These are phyloP conservation scores for Muraenolepis orangiensis DNA, from an alignment of 2,797 vertebrate species.

Conservation along the genomic window DNA sequence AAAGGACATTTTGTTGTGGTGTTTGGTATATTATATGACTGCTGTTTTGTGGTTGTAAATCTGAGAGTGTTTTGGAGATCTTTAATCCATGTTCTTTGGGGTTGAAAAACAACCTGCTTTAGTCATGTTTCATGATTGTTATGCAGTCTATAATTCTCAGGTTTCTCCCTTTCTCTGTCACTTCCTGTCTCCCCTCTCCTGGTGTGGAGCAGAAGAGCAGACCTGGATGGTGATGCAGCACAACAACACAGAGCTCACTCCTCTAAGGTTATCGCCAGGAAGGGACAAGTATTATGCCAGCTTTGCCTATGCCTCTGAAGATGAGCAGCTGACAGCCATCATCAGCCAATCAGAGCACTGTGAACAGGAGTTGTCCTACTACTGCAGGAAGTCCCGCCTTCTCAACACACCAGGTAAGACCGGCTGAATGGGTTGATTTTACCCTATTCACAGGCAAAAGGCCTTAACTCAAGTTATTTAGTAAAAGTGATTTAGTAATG, in stretches of 20 bases:
- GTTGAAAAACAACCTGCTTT: no score
- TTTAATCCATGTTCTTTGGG: no score
- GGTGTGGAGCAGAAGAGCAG: conserved; percentile 70
- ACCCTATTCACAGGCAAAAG: no score
- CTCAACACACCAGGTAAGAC: conserved; percentile 86
- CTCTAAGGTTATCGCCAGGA: conserved; percentile 73
- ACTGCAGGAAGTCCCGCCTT: conserved; percentile 87
- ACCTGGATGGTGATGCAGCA: conserved; percentile 89
- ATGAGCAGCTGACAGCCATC: conserved; percentile 80
- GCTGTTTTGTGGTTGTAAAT: no score
- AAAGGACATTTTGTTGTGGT: no score
- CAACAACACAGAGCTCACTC: conserved; percentile 87
- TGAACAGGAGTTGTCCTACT: conserved; percentile 87
- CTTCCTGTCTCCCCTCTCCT: not conserved
- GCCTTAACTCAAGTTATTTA: no score
- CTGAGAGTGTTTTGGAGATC: no score
- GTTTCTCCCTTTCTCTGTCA: not conserved
- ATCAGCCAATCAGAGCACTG: conserved; percentile 84
- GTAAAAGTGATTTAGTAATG: no score
- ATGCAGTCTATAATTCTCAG: not conserved
- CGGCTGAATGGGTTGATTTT: no score
- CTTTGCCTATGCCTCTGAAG: conserved; percentile 84
- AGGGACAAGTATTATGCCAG: conserved; percentile 70
- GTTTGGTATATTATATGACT: no score
- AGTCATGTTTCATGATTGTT: no score